Evolutionary conservation across 2,888 invertebrate species (phyloP).

Genomic region (Lithophane socia): DNA sequence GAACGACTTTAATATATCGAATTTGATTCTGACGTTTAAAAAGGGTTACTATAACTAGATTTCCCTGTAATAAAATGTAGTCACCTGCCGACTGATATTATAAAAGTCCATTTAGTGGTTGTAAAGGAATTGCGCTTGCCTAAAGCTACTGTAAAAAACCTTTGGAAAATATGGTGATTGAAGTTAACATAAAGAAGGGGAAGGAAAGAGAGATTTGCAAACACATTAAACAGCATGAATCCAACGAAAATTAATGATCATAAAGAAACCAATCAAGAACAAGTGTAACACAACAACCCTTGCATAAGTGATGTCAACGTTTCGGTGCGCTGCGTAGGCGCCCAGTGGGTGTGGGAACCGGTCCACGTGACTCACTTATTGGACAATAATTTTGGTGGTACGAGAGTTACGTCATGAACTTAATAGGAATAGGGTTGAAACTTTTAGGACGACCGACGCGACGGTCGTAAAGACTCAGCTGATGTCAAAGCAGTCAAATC

Average conservation of each 20-base stretch:
- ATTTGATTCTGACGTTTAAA: slow-evolving; percentile 27
- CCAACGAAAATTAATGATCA: neutral
- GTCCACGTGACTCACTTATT: slow-evolving; percentile 81
- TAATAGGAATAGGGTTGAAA: slow-evolving; percentile 62
- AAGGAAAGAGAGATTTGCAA: neutral
- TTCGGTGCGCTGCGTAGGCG: slow-evolving; percentile 77
- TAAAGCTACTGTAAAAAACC: neutral
- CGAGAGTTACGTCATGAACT: slow-evolving; percentile 71
- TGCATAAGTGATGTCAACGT: slow-evolving; percentile 73
- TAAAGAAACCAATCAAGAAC: slow-evolving; percentile 16
- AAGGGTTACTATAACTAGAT: neutral
- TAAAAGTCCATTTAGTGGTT: neutral
- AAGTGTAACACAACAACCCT: slow-evolving; percentile 66
- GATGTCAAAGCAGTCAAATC: slow-evolving; percentile 28
- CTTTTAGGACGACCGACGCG: slow-evolving; percentile 12
- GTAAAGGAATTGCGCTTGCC: neutral
- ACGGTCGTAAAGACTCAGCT: slow-evolving; percentile 15
- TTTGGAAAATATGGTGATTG: neutral
- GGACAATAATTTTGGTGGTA: slow-evolving; percentile 76
- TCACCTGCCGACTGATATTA: neutral
- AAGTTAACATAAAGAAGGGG: neutral
- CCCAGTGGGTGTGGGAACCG: slow-evolving; percentile 84
- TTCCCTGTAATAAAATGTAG: neutral
- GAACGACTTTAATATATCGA: slow-evolving; percentile 24
- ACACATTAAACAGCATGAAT: neutral